Evolutionary conservation across 2,113 vertebrate species (phyloP).

Genomic region (Phyllostomus discolor): DNA sequence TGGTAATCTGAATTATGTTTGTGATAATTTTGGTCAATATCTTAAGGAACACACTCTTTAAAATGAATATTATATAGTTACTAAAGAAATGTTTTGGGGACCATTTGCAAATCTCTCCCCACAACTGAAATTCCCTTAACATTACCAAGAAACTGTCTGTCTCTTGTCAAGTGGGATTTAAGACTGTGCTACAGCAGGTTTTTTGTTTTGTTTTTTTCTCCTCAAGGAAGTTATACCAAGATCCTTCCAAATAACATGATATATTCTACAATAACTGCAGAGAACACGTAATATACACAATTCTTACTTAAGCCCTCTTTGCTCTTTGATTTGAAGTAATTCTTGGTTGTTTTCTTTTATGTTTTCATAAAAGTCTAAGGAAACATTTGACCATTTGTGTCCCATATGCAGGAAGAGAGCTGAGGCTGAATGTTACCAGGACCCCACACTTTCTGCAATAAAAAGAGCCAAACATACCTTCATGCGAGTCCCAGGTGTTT

Average conservation of each 20-base stretch:
- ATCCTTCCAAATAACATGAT: background rate
- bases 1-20: background rate
- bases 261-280: background rate
- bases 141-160: background rate
- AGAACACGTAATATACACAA: background rate
- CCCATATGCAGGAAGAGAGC: background rate
- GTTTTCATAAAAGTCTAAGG: background rate
- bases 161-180: background rate
- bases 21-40: background rate
- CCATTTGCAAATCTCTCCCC: background rate
- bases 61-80: background rate
- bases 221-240: background rate
- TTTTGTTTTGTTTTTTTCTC: background rate
- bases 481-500: background rate
- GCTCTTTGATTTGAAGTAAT: conserved; percentile 12
- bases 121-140: background rate
- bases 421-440: background rate
- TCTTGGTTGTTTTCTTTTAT: background rate
- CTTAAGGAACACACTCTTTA: background rate
- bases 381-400: background rate
- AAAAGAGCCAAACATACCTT: background rate
- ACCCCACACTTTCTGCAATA: background rate
- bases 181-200: background rate
- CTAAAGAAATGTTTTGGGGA: background rate
- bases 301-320: background rate